phyloP scores from a whole-genome alignment of 2,797 vertebrate species.

The Ctenosaura bakeri region DNA sequence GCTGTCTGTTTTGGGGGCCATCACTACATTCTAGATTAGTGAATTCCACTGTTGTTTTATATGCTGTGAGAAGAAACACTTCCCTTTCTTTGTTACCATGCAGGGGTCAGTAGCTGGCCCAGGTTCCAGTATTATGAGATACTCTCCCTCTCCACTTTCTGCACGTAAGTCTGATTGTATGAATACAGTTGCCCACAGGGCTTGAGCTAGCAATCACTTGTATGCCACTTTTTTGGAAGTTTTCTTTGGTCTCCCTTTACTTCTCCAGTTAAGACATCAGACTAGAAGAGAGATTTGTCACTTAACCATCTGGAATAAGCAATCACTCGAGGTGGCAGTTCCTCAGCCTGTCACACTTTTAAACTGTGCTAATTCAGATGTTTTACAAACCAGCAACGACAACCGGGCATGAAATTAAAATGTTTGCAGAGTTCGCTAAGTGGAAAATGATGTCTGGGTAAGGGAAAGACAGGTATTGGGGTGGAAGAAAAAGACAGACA shows the following conservation, averaged over 20 bases:
- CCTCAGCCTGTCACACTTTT: conserved; percentile 73
- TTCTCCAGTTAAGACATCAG: conserved; percentile 73
- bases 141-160: not conserved
- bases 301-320: conserved; percentile 76
- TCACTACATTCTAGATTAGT: not conserved
- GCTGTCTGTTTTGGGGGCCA: not conserved
- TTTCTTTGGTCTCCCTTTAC: conserved; percentile 41
- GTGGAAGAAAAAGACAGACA: conserved; percentile 26
- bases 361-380: conserved; percentile 74
- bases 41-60: not conserved
- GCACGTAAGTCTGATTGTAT: not conserved
- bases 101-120: not conserved
- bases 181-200: not conserved
- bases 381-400: conserved; percentile 73
- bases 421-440: conserved; percentile 64
- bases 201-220: conserved; percentile 9
- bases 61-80: not conserved
- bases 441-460: conserved; percentile 62
- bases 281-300: conserved; percentile 70
- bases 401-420: conserved; percentile 77
- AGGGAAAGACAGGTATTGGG: conserved; percentile 46
- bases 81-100: conserved; percentile 21
- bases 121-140: not conserved
- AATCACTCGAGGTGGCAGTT: conserved; percentile 70
- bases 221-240: not conserved